Conservation (phyloP, 2,888 invertebrate species). For the Oscheius onirici region DNA sequence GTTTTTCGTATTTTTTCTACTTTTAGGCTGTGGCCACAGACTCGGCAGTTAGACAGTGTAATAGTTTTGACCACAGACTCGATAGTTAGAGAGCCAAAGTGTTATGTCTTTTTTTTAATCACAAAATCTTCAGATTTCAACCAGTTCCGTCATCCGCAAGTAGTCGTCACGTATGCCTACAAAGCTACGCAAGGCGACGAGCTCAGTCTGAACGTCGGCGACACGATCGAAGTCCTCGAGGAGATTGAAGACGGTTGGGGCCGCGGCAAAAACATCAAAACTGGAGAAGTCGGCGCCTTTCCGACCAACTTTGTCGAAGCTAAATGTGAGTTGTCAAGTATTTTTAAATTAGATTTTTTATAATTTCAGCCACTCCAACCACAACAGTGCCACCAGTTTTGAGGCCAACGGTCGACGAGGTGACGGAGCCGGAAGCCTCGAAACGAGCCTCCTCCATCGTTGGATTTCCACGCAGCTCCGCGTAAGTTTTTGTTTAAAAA, state of each 20-base stretch:
- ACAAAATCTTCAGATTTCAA: slow-evolving; percentile 33
- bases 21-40: too few relatives aligned
- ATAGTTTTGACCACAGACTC: too few relatives aligned
- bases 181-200: slow-evolving; percentile 93
- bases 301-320: slow-evolving; percentile 90
- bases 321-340: slow-evolving; percentile 25
- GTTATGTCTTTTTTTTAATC: too few relatives aligned
- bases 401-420: neutral
- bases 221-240: slow-evolving; percentile 85
- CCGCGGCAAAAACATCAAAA: slow-evolving; percentile 62
- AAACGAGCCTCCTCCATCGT: slow-evolving; percentile 49
- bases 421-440: slow-evolving; percentile 43
- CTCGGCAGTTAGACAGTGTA: too few relatives aligned
- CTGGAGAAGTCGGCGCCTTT: slow-evolving; percentile 86
- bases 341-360: neutral
- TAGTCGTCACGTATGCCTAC: slow-evolving; percentile 75
- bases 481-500: neutral
- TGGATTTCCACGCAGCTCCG: neutral
- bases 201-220: slow-evolving; percentile 85
- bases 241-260: slow-evolving; percentile 91
- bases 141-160: neutral
- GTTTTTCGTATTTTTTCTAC: neutral
- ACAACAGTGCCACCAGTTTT: slow-evolving; percentile 7
- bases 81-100: too few relatives aligned
- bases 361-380: slow-evolving; percentile 16